Conservation (phyloP, 2,797 vertebrate species). For the Microctenopoma stevenorrisi region DNA sequence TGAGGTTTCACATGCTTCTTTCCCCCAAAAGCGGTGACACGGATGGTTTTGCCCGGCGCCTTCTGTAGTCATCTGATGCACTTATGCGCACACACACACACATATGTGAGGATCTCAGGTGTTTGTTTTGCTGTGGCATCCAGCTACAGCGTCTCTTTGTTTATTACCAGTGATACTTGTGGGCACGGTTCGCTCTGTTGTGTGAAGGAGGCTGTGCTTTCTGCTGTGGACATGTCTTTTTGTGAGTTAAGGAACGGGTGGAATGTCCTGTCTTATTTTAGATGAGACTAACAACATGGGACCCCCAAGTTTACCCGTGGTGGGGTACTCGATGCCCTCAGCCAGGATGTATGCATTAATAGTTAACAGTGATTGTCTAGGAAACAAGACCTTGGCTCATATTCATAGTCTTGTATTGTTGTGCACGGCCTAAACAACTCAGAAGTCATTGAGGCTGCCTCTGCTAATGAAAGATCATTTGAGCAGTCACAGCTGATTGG, state of each 20-base stretch:
- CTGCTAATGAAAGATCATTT: conserved; percentile 80
- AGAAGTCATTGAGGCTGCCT: conserved; percentile 79
- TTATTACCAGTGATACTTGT: neutral
- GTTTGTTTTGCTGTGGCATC: conserved; percentile 22
- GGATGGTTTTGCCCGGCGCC: conserved; percentile 10
- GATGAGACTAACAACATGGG: conserved; percentile 8
- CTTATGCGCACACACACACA: conserved; percentile 19
- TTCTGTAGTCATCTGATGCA: conserved; percentile 60
- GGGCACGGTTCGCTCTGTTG: neutral
- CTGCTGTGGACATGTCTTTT: conserved; percentile 1
- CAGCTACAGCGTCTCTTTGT: neutral
- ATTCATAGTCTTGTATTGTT: conserved; percentile 79
- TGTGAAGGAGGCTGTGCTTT: neutral
- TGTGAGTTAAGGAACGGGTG: conserved; percentile 11
- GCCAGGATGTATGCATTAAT: conserved; percentile 6
- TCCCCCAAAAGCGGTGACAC: conserved; percentile 26
- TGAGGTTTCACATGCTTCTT: conserved; percentile 38
- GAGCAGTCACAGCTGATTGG: conserved; percentile 60
- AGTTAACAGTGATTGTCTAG: conserved; percentile 4
- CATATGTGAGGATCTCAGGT: conserved; percentile 2
- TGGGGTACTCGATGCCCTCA: neutral
- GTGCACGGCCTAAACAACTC: conserved; percentile 83
- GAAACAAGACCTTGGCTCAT: conserved; percentile 60
- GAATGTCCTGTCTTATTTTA: conserved; percentile 24
- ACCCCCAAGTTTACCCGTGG: neutral